Evolutionary conservation across 2,113 vertebrate species (phyloP), one percentile per base, ranked within the genome.

Genomic region (Puffinus mauretanicus): DNA sequence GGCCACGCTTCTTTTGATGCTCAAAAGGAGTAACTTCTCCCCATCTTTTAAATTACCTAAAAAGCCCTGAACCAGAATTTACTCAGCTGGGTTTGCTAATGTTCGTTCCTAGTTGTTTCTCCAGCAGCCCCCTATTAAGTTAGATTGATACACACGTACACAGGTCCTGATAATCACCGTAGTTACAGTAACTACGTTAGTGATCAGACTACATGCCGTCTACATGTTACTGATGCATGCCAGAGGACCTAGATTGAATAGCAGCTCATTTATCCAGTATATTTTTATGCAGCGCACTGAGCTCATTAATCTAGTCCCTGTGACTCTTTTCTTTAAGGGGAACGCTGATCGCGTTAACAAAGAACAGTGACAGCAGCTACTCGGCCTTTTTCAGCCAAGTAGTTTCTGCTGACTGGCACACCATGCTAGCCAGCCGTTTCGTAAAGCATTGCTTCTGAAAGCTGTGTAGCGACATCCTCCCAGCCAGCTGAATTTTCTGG

Each of bases 281-380:
- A 11, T 6, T 76, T 76, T 66, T 62, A 47, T 27, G n/a, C 92
- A 66, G 72, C 2, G 5, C 47, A 22, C 32, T 6, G 22, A 76
- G 49, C 27, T 71, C 55, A 72, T 11, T 75, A 60, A 47, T 60
- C 36, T 36, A 32, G 38, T 27, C 82, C 73, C 47, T 40, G 18
- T 8, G 65, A 80, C 34, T 61, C 82, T 47, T 29, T 57, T 88
- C 83, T 72, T 86, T 66, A 15, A 51, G 55, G 72, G 64, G 51
- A 90, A 40, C 2, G 2, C 30, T 1, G 26, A 34, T 51, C 0
- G 0, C 0, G 0, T 71, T 86, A 78, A 62, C 25, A 52, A 70
- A 92, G 55, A 70, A 17, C 7, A 86, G 65, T 9, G 72, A 38
- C 71, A 77, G 87, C 75, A 92, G 67, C 78, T 30, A 77, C 34